phyloP scores from a whole-genome alignment of 2,888 invertebrate species.

The Pegoplata infirma region DNA sequence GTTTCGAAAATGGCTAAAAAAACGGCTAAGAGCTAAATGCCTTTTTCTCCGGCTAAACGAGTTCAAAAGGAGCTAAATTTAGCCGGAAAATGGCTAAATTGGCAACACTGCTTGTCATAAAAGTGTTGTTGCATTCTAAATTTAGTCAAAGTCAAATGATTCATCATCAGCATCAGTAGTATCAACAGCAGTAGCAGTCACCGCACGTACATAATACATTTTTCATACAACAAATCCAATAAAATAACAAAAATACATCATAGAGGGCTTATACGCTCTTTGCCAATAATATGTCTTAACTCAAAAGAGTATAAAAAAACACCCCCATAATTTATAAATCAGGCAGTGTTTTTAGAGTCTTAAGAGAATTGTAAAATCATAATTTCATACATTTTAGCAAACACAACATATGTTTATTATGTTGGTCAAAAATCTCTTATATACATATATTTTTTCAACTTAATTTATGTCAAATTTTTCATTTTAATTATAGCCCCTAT shows the following conservation, averaged over 20 bases:
- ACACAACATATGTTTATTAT: constrained; percentile 1
- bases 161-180: constrained; percentile 53
- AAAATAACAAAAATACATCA: constrained; percentile 1
- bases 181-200: constrained; percentile 4
- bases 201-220: neutral
- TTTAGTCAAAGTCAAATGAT: constrained; percentile 67
- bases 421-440: constrained; percentile 1
- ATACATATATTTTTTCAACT: no score
- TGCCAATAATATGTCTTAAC: neutral
- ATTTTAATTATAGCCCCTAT: neutral
- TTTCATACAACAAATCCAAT: constrained; percentile 1
- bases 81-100: no score
- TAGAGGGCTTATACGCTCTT: neutral
- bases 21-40: no score
- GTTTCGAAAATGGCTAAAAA: no score
- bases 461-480: constrained; percentile 46
- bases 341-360: neutral
- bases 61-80: no score
- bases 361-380: neutral
- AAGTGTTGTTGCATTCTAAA: constrained; percentile 63
- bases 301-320: constrained; percentile 10
- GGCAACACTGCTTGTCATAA: constrained; percentile 55
- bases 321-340: constrained; percentile 23
- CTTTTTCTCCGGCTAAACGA: no score
- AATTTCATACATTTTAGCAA: constrained; percentile 2